Percentiles rank a stretch among this genome's conserved stretches.
Evolutionary conservation across 2,797 vertebrate species (phyloP).

Genomic region (Okamejei kenojei): DNA sequence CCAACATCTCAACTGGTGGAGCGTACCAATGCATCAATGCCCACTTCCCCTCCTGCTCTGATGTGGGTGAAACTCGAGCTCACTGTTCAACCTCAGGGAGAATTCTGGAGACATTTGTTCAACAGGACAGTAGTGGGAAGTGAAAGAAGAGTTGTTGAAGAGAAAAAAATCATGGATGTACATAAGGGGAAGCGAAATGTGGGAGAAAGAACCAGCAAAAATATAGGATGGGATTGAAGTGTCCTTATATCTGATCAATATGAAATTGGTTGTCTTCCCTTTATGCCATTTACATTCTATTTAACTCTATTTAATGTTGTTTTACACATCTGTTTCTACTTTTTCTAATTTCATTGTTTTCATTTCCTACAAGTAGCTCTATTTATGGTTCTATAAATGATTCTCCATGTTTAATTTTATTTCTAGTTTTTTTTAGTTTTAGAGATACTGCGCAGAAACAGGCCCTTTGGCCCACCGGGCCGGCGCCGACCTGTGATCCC

Average conservation of each 20-base stretch:
- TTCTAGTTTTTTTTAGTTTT: no score
- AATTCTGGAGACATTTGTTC: no score
- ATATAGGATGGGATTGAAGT: neutral
- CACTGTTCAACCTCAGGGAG: no score
- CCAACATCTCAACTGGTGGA: no score
- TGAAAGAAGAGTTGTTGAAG: no score
- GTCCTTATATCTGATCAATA: neutral
- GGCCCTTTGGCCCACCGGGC: no score
- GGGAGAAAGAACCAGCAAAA: neutral
- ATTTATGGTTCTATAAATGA: neutral
- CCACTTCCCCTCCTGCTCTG: no score
- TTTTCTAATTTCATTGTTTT: neutral
- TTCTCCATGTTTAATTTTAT: neutral
- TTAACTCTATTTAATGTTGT: neutral
- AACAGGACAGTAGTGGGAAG: no score
- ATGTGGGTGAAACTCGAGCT: no score
- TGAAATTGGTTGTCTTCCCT: neutral
- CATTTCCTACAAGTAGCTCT: neutral
- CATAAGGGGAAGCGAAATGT: neutral
- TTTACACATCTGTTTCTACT: neutral
- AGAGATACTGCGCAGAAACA: no score
- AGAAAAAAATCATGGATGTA: neutral
- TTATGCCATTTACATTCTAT: neutral
- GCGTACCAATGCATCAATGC: no score
- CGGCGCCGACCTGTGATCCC: no score